phyloP scores from a whole-genome alignment of 1,140 invertebrate species.

The Pseudomyrmex gracilis region DNA sequence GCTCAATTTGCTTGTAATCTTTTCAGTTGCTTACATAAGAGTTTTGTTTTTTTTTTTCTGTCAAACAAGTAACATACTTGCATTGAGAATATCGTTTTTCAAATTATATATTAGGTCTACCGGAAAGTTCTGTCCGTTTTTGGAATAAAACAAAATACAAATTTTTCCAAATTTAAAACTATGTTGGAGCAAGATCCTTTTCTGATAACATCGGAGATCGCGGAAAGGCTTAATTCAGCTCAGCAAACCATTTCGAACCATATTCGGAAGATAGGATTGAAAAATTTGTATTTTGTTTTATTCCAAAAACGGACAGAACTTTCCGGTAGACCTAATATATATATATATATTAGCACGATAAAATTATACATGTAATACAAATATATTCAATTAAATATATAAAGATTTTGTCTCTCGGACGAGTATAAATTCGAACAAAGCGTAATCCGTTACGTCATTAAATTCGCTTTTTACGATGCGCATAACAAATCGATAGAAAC shows the following conservation, averaged over 20 bases:
- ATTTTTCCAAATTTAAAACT: too few species aligned
- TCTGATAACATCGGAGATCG: too few species aligned
- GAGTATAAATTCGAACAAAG: not conserved
- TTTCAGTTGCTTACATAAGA: not conserved
- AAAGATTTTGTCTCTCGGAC: not conserved
- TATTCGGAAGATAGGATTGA: too few species aligned
- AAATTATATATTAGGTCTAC: too few species aligned
- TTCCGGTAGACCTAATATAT: too few species aligned
- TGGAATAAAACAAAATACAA: too few species aligned
- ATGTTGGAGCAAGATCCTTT: too few species aligned
- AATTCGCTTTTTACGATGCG: slow-evolving; percentile 50
- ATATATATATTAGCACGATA: not conserved
- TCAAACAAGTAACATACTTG: not conserved
- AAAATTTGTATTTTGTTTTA: too few species aligned
- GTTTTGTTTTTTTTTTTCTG: not conserved
- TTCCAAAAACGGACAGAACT: too few species aligned
- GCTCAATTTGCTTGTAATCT: not conserved
- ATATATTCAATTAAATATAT: not conserved
- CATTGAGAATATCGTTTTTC: not conserved
- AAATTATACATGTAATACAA: not conserved
- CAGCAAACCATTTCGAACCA: too few species aligned
- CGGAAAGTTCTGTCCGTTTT: too few species aligned
- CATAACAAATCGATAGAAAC: slow-evolving; percentile 70
- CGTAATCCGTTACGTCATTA: slow-evolving; percentile 39
- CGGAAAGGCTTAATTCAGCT: too few species aligned